Evolutionary conservation across 2,113 vertebrate genomes (phyloP), one percentile per base, ranked within the genome.

Genomic region (Halcyon senegalensis): DNA sequence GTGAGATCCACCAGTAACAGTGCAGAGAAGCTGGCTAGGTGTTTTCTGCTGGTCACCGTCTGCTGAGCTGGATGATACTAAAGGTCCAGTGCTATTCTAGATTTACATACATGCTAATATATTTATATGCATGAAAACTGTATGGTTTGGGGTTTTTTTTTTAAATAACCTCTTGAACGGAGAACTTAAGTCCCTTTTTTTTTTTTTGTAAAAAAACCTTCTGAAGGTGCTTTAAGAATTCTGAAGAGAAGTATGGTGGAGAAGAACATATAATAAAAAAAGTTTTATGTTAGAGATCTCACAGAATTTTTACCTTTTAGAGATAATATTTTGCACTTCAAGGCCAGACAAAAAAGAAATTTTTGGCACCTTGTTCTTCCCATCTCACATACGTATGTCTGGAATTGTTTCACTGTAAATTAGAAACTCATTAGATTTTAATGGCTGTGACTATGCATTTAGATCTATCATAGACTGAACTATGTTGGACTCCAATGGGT

Each of bases 1-100:
- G 0, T 41, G 18, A 13, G 9, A 63, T 31, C 31, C 17, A 28
- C 8, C 84, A 37, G 0, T 2, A 27, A 10, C 28, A 13, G 17
- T 9, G 37, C 44, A 51, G 35, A 51, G 28, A 75, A 75, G 8
- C 24, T 41, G 76, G 7, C 8, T 9, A 19, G 5, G 27, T 31
- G 43, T 46, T 68, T 85, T 75, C 53, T 79, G 8, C 46, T 55
- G 24, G 41, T 58, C 23, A 39, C 5, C 24, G 21, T 41, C 18
- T 21, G 11, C 66, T 82, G 24, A 75, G 19, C 13, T 43, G 9
- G 35, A 67, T 63, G 25, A 13, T 75, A 9, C 24, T 59, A 67
- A 77, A 81, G 6, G 51, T 48, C 13, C n/a, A 13, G 41, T 31
- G 25, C 20, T 75, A 7, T 16, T 78, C 35, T 56, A 15, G 11